phyloP scores from a whole-genome alignment of 2,113 vertebrate species.

The Kryptolebias marmoratus region DNA sequence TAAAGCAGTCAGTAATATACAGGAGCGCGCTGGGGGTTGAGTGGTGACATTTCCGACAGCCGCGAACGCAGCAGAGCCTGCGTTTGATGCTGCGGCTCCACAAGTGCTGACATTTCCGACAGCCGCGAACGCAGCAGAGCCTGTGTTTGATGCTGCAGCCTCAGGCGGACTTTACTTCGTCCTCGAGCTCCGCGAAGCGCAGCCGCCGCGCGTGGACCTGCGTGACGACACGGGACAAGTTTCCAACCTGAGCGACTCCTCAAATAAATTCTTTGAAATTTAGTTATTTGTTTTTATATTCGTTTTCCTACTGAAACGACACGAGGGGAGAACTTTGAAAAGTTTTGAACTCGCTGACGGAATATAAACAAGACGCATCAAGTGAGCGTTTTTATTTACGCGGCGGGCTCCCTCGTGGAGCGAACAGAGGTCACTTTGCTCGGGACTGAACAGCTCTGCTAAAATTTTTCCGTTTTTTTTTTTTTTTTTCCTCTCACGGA shows the following conservation, averaged over 20 bases:
- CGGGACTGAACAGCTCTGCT: neutral
- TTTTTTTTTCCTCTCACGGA: too few species aligned
- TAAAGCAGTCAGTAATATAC: too few species aligned
- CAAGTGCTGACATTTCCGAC: constrained; percentile 28
- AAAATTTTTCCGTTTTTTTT: neutral
- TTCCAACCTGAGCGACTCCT: neutral
- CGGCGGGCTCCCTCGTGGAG: constrained; percentile 2
- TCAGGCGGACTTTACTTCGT: constrained; percentile 50
- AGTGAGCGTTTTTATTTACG: constrained; percentile 41
- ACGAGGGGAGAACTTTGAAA: constrained; percentile 10
- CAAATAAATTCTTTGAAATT: neutral
- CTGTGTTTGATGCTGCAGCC: constrained; percentile 37
- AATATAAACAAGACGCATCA: constrained; percentile 31
- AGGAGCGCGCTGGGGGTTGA: too few species aligned
- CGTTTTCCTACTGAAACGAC: neutral
- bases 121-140: constrained; percentile 49
- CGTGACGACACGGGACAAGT: neutral
- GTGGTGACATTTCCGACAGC: constrained; percentile 29
- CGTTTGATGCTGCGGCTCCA: constrained; percentile 41
- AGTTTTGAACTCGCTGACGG: constrained; percentile 6
- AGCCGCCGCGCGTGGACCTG: constrained; percentile 11
- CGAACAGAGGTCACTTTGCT: constrained; percentile 6
- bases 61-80: constrained; percentile 48
- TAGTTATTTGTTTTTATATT: neutral
- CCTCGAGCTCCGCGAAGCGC: constrained; percentile 34